Base-by-base conservation (phyloP, 2,888 invertebrate species). In the Creontiades dilutus region DNA sequence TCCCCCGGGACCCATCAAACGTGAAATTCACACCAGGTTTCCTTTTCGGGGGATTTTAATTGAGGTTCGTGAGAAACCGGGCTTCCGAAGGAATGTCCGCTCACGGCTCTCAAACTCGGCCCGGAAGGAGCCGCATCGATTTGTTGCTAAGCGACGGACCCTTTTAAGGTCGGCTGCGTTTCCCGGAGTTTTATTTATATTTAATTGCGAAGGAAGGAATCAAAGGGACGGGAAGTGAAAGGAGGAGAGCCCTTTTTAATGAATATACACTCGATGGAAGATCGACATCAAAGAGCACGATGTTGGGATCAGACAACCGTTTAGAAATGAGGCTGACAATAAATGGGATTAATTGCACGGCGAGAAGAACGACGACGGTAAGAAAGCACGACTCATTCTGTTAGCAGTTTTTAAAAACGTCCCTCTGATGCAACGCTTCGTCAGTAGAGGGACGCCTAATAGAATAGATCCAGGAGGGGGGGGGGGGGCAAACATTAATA, bases 1-100 rank as follows among this genome's bases (percentile, higher is more conserved):
- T 16, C 14, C 5, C 12, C 57, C n/a, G 55, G n/a, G n/a, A n/a
- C 16, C 23, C 68, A 11, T 82, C 52, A 27, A 52, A 52, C 46
- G 52, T 13, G 23, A 82, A 48, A 81, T 82, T 82, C 27, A 82
- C 82, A 82, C 82, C 82, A 19, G 19, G 46, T 52, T 82, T 82
- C 16, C 16, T 37, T 27, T 76, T 28, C 14, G 28, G 19, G 37
- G 46, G 78, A 46, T 68, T 78, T 78, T 78, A 78, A 78, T 78
- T 47, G 78, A 78, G 78, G n/a, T 37, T 46, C 19, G 47, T 46
- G 37, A 37, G 37, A 37, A 37, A 37, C 37, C 37, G 37, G 37
- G 37, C 37, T 4, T 4, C n/a, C 37, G 37, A 7, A 37, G 37
- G 37, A 37, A 37, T 37, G 37, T 37, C 37, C 37, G 37, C 37